phyloP scores from a whole-genome alignment of 2,888 invertebrate genomes.

The Cryptocephalus moraei region DNA sequence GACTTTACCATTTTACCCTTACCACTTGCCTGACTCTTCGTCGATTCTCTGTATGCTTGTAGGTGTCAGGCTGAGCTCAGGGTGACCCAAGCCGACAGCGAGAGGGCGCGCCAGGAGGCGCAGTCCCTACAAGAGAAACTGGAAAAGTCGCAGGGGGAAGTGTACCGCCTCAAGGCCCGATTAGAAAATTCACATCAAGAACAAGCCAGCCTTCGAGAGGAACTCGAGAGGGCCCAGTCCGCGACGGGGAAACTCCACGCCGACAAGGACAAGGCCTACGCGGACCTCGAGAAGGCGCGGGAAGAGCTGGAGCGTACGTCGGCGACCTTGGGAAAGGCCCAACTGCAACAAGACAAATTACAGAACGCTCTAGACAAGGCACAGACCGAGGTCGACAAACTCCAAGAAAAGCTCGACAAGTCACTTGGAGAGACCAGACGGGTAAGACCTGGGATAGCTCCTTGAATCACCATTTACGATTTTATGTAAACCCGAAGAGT shows the following conservation, averaged over 20 bases:
- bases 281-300: conserved; percentile 66
- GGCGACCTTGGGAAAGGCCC: conserved; percentile 82
- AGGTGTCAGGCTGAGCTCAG: conserved; percentile 81
- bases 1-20: not conserved
- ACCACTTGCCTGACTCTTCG: not conserved
- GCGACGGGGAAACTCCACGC: conserved; percentile 76
- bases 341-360: conserved; percentile 83
- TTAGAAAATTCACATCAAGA: conserved; percentile 92
- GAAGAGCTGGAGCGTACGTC: conserved; percentile 76
- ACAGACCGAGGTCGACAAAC: conserved; percentile 81
- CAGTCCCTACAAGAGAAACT: conserved; percentile 82
- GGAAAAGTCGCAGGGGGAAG: conserved; percentile 91
- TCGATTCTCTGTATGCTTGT: not conserved
- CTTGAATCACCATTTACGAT: not conserved
- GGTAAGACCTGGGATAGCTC: conserved; percentile 38
- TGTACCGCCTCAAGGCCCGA: conserved; percentile 86
- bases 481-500: no score
- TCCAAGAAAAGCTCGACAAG: conserved; percentile 82
- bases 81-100: conserved; percentile 85
- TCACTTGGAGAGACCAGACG: conserved; percentile 71
- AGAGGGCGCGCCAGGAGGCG: conserved; percentile 74
- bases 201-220: conserved; percentile 85
- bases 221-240: conserved; percentile 79
- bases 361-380: conserved; percentile 82
- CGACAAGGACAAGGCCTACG: conserved; percentile 71